phyloP scores from a whole-genome alignment of 2,113 vertebrate genomes.

The Gallinago media region DNA sequence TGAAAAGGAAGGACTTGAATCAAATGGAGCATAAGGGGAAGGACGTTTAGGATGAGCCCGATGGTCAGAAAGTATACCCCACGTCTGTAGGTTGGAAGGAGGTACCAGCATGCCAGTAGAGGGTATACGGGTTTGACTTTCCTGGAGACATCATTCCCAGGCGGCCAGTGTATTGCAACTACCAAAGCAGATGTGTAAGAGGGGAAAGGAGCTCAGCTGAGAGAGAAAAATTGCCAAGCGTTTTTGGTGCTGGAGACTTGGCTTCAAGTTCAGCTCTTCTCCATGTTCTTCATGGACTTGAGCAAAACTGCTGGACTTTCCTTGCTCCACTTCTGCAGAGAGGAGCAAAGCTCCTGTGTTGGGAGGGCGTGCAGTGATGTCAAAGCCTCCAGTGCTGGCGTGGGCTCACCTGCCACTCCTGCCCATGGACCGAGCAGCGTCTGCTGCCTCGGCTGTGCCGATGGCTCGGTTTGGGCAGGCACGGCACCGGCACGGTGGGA shows the following conservation, averaged over 20 bases:
- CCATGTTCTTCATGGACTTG: neutral
- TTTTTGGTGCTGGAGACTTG: neutral
- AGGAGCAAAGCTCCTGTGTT: neutral
- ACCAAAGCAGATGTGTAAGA: neutral
- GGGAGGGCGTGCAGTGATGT: rapidly evolving
- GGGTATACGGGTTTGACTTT: rapidly evolving
- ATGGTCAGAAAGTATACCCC: neutral
- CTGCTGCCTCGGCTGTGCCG: rapidly evolving
- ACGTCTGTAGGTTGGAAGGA: rapidly evolving
- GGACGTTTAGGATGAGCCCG: neutral
- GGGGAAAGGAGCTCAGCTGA: too few relatives aligned
- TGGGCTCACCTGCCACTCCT: neutral
- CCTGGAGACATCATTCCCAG: rapidly evolving
- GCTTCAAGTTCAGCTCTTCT: neutral
- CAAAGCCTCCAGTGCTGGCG: neutral
- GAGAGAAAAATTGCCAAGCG: neutral
- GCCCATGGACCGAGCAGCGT: rapidly evolving
- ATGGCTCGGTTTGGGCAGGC: rapidly evolving
- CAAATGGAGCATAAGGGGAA: neutral
- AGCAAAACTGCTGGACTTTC: neutral
- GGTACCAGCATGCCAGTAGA: neutral
- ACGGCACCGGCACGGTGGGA: rapidly evolving
- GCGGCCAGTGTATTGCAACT: rapidly evolving
- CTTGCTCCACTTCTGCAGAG: neutral
- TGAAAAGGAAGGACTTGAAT: neutral